Evolutionary conservation across 1,140 invertebrate genomes (phyloP), one percentile per base, ranked within the genome.

Genomic region (Ceratosolen solmsi): DNA sequence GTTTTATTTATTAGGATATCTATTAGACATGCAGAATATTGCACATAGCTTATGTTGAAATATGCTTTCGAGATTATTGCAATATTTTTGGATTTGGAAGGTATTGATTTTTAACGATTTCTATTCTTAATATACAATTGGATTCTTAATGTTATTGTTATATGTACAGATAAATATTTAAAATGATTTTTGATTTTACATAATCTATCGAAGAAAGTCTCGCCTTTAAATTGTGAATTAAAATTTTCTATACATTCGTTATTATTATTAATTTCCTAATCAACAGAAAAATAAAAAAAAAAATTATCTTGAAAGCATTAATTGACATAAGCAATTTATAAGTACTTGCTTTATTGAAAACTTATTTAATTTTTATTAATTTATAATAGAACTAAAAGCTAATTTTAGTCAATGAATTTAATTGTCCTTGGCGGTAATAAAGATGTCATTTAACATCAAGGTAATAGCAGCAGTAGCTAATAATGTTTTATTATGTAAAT

Each of bases 51-150:
- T 79, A 71, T 56, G 33, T 30, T 46, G 15, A 30, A n/a, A 20
- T 25, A 79, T 9, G 33, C n/a, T 56, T 22, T 9, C 51, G 58
- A 41, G 8, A n/a, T 72, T 73, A 73, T 72, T 80, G 78, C 70
- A 79, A 71, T 33, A 56, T 79, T 79, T 56, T 78, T 36, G 63
- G 33, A 70, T 78, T 73, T 70, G 46, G 20, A 70, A 72, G 38
- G 68, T 79, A 71, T 79, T 80, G 36, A 71, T 80, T 60, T 72
- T 80, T 30, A 80, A 54, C 2, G n/a, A 13, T 79, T 56, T 54
- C 13, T 11, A 38, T 72, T 36, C n/a, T 41, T 58, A 78, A 27
- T 41, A n/a, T 46, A 72, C n/a, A 79, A 27, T 79, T 58, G 36
- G 20, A 79, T 58, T 54, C 65, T 77, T 41, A 65, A 36, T 38